A percentile compares a stretch with the other conserved stretches of the same genome.
phyloP scores from a whole-genome alignment of 2,113 vertebrate species.

The Sphyrna mokarran region DNA sequence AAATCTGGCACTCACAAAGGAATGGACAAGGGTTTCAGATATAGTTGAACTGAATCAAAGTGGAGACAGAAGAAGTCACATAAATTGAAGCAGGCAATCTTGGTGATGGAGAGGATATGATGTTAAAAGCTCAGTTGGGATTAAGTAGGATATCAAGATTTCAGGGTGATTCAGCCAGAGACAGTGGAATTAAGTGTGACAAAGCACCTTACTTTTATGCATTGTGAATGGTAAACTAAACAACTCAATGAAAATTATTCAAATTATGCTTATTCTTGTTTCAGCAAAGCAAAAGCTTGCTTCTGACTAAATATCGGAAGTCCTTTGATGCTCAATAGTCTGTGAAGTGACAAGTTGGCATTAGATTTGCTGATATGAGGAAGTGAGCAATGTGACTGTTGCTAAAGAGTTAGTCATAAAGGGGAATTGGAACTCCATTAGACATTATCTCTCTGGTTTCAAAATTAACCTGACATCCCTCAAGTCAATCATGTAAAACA shows the following conservation, averaged over 20 bases:
- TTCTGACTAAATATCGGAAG: neutral
- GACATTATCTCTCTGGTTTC: neutral
- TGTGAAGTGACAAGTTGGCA: neutral
- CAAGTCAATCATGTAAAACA: neutral
- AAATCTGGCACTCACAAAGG: neutral
- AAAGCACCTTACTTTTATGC: neutral
- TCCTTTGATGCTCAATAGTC: neutral
- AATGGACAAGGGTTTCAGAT: neutral
- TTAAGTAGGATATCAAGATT: neutral
- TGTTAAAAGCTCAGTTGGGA: neutral
- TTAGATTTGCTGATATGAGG: neutral
- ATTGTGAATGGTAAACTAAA: neutral
- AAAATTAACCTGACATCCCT: neutral
- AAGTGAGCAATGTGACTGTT: neutral
- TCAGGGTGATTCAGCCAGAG: neutral
- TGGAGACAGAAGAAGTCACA: neutral
- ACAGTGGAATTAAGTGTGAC: neutral
- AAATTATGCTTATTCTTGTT: no score
- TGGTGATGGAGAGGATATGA: neutral
- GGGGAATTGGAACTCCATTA: neutral
- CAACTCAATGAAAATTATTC: neutral
- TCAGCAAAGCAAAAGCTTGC: neutral
- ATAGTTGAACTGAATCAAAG: neutral
- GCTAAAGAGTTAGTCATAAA: neutral
- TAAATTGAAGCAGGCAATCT: neutral